Base-by-base conservation (phyloP, 2,113 vertebrate species). In the Muntiacus reevesi region DNA sequence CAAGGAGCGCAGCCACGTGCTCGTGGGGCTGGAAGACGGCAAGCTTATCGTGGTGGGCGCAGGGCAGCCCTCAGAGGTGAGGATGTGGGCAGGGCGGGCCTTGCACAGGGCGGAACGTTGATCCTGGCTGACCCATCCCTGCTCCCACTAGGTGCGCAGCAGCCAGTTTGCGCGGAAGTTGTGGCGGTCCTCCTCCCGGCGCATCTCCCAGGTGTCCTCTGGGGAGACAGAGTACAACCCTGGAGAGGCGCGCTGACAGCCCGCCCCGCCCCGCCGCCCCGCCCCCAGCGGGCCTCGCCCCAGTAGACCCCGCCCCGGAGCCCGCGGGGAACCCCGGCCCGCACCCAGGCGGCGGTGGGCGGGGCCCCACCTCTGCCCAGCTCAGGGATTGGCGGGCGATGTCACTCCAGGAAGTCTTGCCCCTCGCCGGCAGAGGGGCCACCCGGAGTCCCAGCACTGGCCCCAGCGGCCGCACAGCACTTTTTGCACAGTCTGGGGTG, bases 41-140 rank as follows among this genome's bases (percentile, higher is more conserved):
- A 99, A 99, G 95, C 99, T 99, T 55, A 99, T 99, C 1, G 99
- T 99, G 97, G 99, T 99, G 98, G 99, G 99, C 47, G 99, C 99
- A 0, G 99, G 99, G 87, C 99, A 99, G 98, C 99, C 99, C 0
- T 98, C 99, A 0, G 99, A 99, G 99, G 99, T 99, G 96, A 99
- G 99, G 0, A 0, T 2, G 7, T 3, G 59, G 11, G 23, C 2
- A 1, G 50, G 52, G 60, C 0, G 11, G 62, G 16, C 13, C 8
- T 55, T 6, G 6, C 25, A 14, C 5, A 8, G 64, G 94, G 87
- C 30, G 40, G 87, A n/a, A 91, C 25, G 43, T 50, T 5, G 15
- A 79, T 40, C 55, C 7, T 0, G 5, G 30, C 33, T 96, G 8
- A 55, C 7, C 28, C 1, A 28, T 3, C 27, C n/a, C 16, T 7